Base-by-base conservation (phyloP, 2,888 invertebrate species). In the Drosophila paranaensis region DNA sequence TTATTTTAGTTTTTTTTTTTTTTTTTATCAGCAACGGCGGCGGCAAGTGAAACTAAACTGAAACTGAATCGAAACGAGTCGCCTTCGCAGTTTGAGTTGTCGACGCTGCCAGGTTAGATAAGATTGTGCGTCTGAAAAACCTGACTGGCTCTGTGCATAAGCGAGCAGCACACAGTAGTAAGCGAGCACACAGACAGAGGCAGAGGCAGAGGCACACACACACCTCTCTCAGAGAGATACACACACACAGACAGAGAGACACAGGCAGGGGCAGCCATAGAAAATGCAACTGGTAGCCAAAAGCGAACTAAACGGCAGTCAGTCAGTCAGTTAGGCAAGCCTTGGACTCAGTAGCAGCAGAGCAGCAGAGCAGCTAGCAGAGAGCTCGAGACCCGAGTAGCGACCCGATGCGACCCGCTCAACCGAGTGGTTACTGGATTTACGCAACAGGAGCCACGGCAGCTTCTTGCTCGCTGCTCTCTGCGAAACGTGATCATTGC, bases 81-180 rank as follows among this genome's bases (percentile, higher is more conserved):
- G 74, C 68, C 68, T 78, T 73, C 75, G 76, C 65, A 46, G 76
- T 72, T 64, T 64, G 51, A 60, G 80, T 78, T 75, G 74, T 71
- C 64, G 82, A 60, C 71, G 63, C 70, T 74, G 85, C 75, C 85
- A 85, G 71, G 86, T 89, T 85, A 88, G 86, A 87, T 87, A 87
- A 87, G 86, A 89, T 89, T 89, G 86, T 89, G 83, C 74, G 76
- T 85, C 79, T 85, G 75, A 79, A 88, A 88, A 88, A 88, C 86
- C 82, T 74, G 88, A 79, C 89, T 83, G 68, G 40, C 40, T 74
- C 60, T 72, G 73, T 72, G 80, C 48, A 33, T 73, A 70, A 77
- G 84, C 67, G 70, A 83, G 37, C 37, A 84, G 48, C 85, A 66
- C 39, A 60, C 66, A 51, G 64, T 65, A 84, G 85, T 86, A 72